A percentile compares a stretch with the other conserved stretches of the same genome.
Evolutionary conservation across 2,113 vertebrate species (phyloP).

Genomic region (Charadrius vociferus): DNA sequence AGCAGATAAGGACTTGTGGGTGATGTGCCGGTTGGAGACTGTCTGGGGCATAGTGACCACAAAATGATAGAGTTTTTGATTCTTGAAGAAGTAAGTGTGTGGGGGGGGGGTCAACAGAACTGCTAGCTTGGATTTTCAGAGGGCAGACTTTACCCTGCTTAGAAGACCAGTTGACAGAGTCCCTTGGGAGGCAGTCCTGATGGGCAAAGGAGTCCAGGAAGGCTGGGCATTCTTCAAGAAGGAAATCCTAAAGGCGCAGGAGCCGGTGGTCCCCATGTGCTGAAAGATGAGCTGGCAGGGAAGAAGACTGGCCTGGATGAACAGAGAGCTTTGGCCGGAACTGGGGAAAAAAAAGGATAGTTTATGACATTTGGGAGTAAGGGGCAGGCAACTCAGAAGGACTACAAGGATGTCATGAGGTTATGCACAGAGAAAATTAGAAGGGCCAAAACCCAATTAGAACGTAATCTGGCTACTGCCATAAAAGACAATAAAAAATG

Average conservation of each 20-base stretch:
- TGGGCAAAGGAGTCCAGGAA: background rate
- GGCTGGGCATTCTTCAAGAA: background rate
- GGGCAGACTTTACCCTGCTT: background rate
- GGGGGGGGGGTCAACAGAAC: background rate
- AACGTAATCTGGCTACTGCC: background rate
- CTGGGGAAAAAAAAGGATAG: background rate
- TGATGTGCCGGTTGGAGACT: background rate
- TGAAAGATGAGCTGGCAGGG: background rate
- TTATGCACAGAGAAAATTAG: background rate
- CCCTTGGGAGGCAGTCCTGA: background rate
- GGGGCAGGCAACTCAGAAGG: background rate
- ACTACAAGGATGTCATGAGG: background rate
- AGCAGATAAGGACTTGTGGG: background rate
- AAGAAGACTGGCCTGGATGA: background rate
- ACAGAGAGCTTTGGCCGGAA: background rate
- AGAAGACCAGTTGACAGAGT: background rate
- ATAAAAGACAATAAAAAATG: background rate
- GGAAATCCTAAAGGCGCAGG: background rate
- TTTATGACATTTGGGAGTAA: background rate
- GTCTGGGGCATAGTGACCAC: background rate
- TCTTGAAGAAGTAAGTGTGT: background rate
- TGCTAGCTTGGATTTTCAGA: background rate
- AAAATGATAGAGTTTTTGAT: background rate
- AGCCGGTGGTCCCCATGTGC: background rate
- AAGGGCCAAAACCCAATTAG: background rate